A percentile compares a stretch with the other conserved stretches of the same genome.
phyloP scores from a whole-genome alignment of 2,113 vertebrate species.

The Notothenia coriiceps region DNA sequence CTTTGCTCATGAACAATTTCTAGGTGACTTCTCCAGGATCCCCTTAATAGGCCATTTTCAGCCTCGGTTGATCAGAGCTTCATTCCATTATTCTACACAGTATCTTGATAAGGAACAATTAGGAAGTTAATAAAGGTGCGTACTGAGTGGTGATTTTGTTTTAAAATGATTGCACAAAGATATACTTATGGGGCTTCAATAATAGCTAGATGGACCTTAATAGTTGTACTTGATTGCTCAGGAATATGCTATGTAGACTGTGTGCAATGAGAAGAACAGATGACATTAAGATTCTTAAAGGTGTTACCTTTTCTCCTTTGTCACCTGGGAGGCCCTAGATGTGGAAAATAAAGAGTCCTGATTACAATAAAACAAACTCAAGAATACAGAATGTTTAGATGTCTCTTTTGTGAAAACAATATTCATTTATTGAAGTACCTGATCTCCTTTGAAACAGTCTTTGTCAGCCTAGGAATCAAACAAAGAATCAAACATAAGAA shows the following conservation, averaged over 20 bases:
- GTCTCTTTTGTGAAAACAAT: not conserved
- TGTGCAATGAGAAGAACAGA: conserved; percentile 18
- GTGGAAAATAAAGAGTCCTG: conserved; percentile 18
- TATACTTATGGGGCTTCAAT: conserved; percentile 33
- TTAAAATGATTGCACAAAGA: conserved; percentile 33
- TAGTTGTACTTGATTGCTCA: conserved; percentile 27
- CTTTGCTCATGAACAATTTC: conserved; percentile 40
- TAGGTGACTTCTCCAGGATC: conserved; percentile 43
- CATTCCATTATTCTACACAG: conserved; percentile 58
- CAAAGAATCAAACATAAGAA: conserved; percentile 23
- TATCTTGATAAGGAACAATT: conserved; percentile 66
- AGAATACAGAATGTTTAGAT: not conserved
- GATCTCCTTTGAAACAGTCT: conserved; percentile 76
- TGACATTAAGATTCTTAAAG: not conserved
- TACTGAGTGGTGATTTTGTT: conserved; percentile 46
- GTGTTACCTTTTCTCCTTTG: conserved; percentile 81
- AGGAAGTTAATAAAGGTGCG: conserved; percentile 63
- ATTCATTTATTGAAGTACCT: conserved; percentile 64
- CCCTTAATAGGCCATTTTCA: conserved; percentile 66
- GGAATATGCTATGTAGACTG: conserved; percentile 14
- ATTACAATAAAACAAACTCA: not conserved
- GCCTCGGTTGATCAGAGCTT: conserved; percentile 57
- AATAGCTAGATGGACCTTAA: conserved; percentile 50
- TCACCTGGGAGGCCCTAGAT: conserved; percentile 74
- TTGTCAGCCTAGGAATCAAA: conserved; percentile 65